These are phyloP conservation scores for Centropus bengalensis DNA, from an alignment of 2,113 vertebrate species.

Conservation along the genomic window DNA sequence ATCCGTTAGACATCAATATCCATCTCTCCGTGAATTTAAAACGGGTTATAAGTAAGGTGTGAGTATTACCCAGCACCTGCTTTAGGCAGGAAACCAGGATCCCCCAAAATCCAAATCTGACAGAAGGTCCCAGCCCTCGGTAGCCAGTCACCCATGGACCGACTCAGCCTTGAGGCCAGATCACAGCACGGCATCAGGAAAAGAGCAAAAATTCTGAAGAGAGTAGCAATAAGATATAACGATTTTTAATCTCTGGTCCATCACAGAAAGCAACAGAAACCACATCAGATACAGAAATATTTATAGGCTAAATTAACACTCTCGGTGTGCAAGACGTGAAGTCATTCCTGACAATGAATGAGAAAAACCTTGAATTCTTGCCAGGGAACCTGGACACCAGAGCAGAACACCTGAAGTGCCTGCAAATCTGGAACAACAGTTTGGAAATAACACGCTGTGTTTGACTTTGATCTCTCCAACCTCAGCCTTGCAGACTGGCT, in stretches of 20 bases:
- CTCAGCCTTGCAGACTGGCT: neutral
- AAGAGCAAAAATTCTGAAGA: neutral
- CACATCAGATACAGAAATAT: neutral
- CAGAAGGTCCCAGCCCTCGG: neutral
- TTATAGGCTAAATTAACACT: slow-evolving; percentile 3
- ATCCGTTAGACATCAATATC: neutral
- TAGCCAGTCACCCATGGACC: neutral
- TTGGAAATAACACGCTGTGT: neutral
- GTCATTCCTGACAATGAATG: neutral
- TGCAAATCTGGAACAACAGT: slow-evolving; percentile 28
- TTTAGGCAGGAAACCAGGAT: neutral
- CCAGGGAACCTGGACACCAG: slow-evolving; percentile 20
- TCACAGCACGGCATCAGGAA: slow-evolving; percentile 21
- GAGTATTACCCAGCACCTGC: neutral
- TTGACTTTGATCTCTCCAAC: slow-evolving; percentile 32
- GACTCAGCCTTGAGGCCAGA: slow-evolving; percentile 17
- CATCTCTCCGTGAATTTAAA: neutral
- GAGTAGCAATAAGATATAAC: neutral
- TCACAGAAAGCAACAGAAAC: slow-evolving; percentile 24
- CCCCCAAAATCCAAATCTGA: neutral
- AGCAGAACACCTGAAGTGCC: neutral
- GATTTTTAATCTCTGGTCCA: slow-evolving; percentile 7
- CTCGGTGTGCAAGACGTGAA: slow-evolving; percentile 45
- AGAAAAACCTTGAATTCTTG: slow-evolving; percentile 42
- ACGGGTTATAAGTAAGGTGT: neutral